These are phyloP conservation scores for Lacanobia wlatinum DNA, from an alignment of 2,888 invertebrate genomes.

Conservation along the genomic window DNA sequence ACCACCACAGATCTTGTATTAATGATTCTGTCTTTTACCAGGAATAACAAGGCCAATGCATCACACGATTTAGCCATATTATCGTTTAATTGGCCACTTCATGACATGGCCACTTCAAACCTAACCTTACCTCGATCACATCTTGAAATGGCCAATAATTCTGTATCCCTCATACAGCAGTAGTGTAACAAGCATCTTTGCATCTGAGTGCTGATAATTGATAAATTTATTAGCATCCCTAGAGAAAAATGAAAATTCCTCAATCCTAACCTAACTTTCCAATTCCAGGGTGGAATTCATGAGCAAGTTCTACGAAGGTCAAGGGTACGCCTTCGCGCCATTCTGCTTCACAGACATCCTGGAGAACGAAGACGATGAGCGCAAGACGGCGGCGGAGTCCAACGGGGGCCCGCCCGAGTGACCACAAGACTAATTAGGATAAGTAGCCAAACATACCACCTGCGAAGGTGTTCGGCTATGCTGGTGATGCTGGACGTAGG, in stretches of 20 bases:
- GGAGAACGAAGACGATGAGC: slow-evolving; percentile 85
- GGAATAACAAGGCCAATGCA: no score
- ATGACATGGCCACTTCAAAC: no score
- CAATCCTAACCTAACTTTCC: neutral
- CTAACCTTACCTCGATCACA: no score
- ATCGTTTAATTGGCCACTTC: no score
- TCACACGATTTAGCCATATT: no score
- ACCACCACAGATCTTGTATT: no score
- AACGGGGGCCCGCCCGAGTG: slow-evolving; percentile 81
- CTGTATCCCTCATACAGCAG: no score
- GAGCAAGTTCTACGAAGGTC: slow-evolving; percentile 97
- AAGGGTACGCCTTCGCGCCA: slow-evolving; percentile 94
- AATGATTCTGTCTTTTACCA: no score
- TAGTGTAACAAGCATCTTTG: no score
- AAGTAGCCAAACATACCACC: slow-evolving; percentile 53
- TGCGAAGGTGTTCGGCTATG: slow-evolving; percentile 51
- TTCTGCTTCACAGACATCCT: slow-evolving; percentile 93
- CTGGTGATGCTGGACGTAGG: slow-evolving; percentile 42
- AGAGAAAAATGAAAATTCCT: neutral
- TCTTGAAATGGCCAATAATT: no score
- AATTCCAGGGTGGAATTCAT: slow-evolving; percentile 98
- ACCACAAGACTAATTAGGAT: slow-evolving; percentile 64
- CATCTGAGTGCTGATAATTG: no score
- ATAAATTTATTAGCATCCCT: no score
- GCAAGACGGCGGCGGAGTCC: slow-evolving; percentile 71